Evolutionary conservation across 2,888 invertebrate species (phyloP).

Genomic region (Ochropleura plecta): DNA sequence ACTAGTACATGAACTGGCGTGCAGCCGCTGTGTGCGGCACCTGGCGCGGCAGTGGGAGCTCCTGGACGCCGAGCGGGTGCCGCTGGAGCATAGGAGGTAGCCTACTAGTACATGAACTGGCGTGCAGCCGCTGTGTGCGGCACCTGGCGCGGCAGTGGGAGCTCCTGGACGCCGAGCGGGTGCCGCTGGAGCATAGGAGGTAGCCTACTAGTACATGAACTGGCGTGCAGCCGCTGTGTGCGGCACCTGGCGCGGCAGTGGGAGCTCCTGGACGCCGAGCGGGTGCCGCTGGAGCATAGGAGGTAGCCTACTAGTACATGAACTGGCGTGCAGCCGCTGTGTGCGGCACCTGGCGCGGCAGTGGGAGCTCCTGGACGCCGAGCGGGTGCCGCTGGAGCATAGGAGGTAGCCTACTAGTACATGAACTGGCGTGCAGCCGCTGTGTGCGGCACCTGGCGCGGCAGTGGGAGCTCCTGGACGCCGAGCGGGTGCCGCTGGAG

Average conservation of each 20-base stretch:
- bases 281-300: constrained; percentile 92
- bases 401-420: too few species aligned
- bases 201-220: too few species aligned
- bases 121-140: constrained; percentile 88
- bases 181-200: constrained; percentile 90
- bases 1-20: constrained; percentile 84
- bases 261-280: constrained; percentile 95
- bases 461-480: too few species aligned
- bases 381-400: constrained; percentile 92
- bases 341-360: constrained; percentile 91
- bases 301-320: background rate
- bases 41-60: constrained; percentile 96
- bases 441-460: too few species aligned
- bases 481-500: too few species aligned
- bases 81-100: constrained; percentile 85
- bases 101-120: too few species aligned
- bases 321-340: too few species aligned
- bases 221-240: constrained; percentile 86
- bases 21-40: constrained; percentile 92
- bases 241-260: constrained; percentile 96
- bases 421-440: too few species aligned
- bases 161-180: constrained; percentile 94
- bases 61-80: constrained; percentile 95
- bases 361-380: constrained; percentile 96
- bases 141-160: constrained; percentile 97